Percentiles rank a stretch among this genome's conserved stretches.
Conservation (phyloP, 2,797 vertebrate genomes). For the Schizopygopsis pylzovi region DNA sequence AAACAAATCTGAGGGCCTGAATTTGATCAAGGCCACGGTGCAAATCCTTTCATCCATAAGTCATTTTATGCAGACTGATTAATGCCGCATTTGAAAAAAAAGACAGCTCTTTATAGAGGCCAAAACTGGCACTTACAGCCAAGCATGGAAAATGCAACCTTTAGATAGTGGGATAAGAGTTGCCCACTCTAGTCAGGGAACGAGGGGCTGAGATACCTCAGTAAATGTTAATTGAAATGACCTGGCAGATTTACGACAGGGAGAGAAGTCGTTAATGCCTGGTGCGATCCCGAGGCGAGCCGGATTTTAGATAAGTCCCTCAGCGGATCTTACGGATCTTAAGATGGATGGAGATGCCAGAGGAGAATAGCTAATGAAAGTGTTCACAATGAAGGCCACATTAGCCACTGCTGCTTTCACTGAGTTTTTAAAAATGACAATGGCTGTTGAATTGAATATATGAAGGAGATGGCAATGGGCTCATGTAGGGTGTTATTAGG, state of each 20-base stretch:
- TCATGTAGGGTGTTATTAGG: slow-evolving; percentile 24
- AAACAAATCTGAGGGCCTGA: slow-evolving; percentile 38
- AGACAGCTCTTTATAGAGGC: slow-evolving; percentile 36
- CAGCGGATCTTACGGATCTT: slow-evolving; percentile 48
- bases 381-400: slow-evolving; percentile 56
- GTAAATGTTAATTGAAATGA: slow-evolving; percentile 65
- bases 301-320: slow-evolving; percentile 57
- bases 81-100: slow-evolving; percentile 22
- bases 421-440: slow-evolving; percentile 58
- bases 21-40: slow-evolving; percentile 21
- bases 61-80: slow-evolving; percentile 37
- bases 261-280: slow-evolving; percentile 49
- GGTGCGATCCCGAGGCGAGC: slow-evolving; percentile 14
- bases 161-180: slow-evolving; percentile 41
- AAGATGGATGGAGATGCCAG: slow-evolving; percentile 50
- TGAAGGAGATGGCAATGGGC: slow-evolving; percentile 14
- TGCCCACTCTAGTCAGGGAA: slow-evolving; percentile 17
- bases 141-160: slow-evolving; percentile 52
- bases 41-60: slow-evolving; percentile 38
- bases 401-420: slow-evolving; percentile 46
- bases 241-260: slow-evolving; percentile 59
- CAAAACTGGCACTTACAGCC: slow-evolving; percentile 41
- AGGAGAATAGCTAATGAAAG: slow-evolving; percentile 59
- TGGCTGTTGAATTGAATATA: slow-evolving; percentile 50
- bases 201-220: slow-evolving; percentile 38